These are phyloP conservation scores for Serilophus lunatus DNA, from an alignment of 2,113 vertebrate species.

Conservation along the genomic window DNA sequence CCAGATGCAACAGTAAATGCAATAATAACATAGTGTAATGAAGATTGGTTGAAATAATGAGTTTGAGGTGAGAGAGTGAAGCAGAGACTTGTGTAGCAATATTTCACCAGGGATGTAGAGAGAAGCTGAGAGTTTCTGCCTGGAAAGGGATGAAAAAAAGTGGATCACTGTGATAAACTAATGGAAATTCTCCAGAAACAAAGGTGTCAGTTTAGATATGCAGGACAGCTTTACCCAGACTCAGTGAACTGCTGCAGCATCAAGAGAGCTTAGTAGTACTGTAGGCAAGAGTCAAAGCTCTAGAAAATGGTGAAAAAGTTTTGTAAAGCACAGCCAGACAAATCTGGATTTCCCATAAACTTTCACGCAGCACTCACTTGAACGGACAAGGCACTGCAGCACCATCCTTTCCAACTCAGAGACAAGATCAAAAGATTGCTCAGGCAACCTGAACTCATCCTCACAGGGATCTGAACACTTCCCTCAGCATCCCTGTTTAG, in stretches of 20 bases:
- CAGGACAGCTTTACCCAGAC: background rate
- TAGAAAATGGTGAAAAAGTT: background rate
- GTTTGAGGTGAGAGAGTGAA: background rate
- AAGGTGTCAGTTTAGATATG: background rate
- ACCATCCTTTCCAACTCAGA: background rate
- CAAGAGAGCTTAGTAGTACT: background rate
- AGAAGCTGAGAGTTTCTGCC: background rate
- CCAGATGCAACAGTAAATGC: background rate
- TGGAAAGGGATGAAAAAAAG: background rate
- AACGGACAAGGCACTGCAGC: background rate
- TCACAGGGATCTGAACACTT: background rate
- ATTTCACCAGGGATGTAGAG: background rate
- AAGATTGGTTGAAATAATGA: conserved; percentile 30
- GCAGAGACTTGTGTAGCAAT: background rate
- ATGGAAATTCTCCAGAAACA: background rate
- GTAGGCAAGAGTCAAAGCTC: background rate
- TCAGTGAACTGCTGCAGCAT: background rate
- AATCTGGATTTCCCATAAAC: background rate
- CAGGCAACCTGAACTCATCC: fast-evolving
- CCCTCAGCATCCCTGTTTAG: background rate
- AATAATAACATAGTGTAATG: conserved; percentile 1
- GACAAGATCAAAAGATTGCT: background rate
- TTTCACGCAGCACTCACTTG: background rate
- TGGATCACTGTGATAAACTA: background rate
- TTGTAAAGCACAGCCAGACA: background rate